Evolutionary conservation across 2,113 vertebrate genomes (phyloP).

Genomic region (Percopsis transmontana): DNA sequence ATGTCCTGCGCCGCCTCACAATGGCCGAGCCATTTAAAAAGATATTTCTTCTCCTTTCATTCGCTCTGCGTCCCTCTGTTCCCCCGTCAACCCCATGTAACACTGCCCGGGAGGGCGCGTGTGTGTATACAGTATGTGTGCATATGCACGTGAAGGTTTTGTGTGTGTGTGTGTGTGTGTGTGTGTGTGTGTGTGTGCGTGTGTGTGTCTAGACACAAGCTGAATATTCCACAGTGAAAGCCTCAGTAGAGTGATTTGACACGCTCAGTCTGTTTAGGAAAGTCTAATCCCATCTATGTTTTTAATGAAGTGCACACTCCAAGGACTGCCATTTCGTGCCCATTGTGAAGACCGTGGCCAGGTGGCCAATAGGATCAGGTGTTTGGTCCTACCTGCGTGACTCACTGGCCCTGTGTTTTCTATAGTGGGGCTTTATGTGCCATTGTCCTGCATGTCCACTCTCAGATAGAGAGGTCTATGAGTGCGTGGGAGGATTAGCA

Average conservation of each 20-base stretch:
- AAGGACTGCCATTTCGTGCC: constrained; percentile 45
- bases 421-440: constrained; percentile 11
- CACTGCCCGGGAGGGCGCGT: constrained; percentile 65
- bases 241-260: constrained; percentile 67
- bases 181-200: constrained; percentile 10
- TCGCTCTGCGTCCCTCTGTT: constrained; percentile 57
- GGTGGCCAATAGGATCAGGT: constrained; percentile 66
- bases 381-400: constrained; percentile 40
- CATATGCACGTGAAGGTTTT: neutral
- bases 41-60: constrained; percentile 71
- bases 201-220: constrained; percentile 64
- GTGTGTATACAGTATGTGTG: neutral
- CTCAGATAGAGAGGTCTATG: neutral
- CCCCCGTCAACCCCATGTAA: constrained; percentile 53
- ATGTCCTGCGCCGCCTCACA: constrained; percentile 70
- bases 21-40: constrained; percentile 79
- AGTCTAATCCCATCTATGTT: constrained; percentile 76
- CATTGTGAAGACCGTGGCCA: constrained; percentile 39
- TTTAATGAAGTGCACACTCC: constrained; percentile 69
- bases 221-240: constrained; percentile 68
- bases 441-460: neutral
- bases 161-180: neutral
- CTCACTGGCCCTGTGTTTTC: neutral
- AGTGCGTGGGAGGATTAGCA: constrained; percentile 16
- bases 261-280: constrained; percentile 75